Evolutionary conservation across 2,113 vertebrate species (phyloP), one percentile per base, ranked within the genome.

Genomic region (Hippotragus niger): DNA sequence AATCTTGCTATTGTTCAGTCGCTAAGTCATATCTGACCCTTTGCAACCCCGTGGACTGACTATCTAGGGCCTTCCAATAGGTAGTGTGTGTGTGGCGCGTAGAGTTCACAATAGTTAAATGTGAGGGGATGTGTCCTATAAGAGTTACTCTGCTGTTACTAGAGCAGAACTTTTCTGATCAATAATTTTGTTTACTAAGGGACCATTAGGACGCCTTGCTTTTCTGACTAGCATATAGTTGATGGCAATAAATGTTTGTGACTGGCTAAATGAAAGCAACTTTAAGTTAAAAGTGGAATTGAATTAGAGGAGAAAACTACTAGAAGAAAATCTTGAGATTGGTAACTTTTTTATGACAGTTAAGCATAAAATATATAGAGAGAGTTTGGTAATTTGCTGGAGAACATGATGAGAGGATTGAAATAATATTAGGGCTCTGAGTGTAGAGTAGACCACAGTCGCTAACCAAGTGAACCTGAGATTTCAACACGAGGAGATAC

Each of bases 251-350:
- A 81, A 53, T 94, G 52, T 47, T 96, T 76, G 36, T 90, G 76
- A 78, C 58, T 94, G 82, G 86, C 29, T 81, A 58, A 93, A 23
- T 62, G 60, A 94, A 60, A 55, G 90, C 80, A 23, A 15, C 55
- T 94, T 94, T 84, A 76, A 29, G 43, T 90, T 21, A 78, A 94
- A 88, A 91, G 29, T 40, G 85, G 19, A 97, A 96, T 47, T 92
- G 84, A 58, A 90, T 53, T 62, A 53, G 47, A 74, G 82, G 33
- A 88, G 53, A 64, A 93, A 81, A 31, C 81, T 92, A 8, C n/a
- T 31, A 52, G 74, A 58, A 60, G 14, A 96, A 96, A 57, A 25
- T 19, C 29, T 33, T 85, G 62, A 88, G 53, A 67, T 25, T 74
- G 29, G 8, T 58, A 93, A 29, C 36, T 71, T 23, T 25, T 64